Conservation (phyloP, 2,113 vertebrate genomes). For the Solea senegalensis region DNA sequence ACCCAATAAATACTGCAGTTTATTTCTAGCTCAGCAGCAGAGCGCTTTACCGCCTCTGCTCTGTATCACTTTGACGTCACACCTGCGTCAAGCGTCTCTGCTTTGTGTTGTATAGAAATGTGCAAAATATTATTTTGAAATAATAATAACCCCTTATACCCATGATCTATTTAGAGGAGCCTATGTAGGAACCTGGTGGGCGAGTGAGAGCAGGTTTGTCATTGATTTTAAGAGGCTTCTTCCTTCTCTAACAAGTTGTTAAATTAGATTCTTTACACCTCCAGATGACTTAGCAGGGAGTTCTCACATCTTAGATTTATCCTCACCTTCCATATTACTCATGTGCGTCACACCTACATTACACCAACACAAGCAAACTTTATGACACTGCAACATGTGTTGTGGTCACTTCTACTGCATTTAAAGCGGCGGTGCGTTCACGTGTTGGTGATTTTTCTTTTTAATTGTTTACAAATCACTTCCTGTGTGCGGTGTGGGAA, state of each 20-base stretch:
- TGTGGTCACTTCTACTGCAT: background rate
- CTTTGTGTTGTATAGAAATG: conserved; percentile 9
- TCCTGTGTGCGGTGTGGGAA: no score
- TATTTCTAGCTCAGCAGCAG: conserved; percentile 11
- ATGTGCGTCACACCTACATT: conserved; percentile 35
- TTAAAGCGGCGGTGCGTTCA: background rate
- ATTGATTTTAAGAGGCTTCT: conserved; percentile 26
- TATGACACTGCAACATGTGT: background rate
- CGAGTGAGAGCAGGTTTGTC: conserved; percentile 46
- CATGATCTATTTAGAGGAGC: conserved; percentile 35
- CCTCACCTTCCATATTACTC: conserved; percentile 19
- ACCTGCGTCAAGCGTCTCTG: background rate
- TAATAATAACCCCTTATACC: background rate
- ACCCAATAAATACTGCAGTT: background rate
- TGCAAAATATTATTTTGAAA: no score
- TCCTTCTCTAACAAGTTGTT: conserved; percentile 15
- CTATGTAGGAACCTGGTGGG: conserved; percentile 43
- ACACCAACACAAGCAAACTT: conserved; percentile 1
- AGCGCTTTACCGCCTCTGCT: conserved; percentile 10
- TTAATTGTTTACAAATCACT: no score
- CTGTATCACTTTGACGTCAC: conserved; percentile 13
- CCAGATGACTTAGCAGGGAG: conserved; percentile 41
- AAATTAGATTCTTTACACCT: conserved; percentile 57
- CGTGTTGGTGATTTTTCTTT: no score
- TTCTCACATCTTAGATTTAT: conserved; percentile 45